phyloP scores from a whole-genome alignment of 2,888 invertebrate species.

The Ophion costatus region DNA sequence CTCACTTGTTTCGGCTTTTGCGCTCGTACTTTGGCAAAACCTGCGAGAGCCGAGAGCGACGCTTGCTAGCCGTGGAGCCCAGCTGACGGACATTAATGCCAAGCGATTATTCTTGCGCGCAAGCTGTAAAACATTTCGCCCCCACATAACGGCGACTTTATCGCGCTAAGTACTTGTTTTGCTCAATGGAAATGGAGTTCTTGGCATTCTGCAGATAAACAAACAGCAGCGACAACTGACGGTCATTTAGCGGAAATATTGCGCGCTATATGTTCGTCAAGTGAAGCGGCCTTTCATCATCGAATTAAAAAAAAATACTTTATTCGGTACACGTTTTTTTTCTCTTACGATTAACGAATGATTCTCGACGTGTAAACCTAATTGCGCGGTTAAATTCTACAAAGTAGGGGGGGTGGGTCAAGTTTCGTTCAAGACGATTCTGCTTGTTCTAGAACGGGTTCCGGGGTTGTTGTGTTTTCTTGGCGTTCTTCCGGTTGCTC shows the following conservation, averaged over 20 bases:
- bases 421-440: not conserved
- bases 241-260: not conserved
- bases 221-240: not conserved
- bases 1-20: constrained; percentile 38
- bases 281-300: not conserved
- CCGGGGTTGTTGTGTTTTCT: constrained; percentile 37
- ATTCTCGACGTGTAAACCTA: not conserved
- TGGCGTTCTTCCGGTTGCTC: constrained; percentile 22
- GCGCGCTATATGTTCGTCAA: not conserved
- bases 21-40: not conserved
- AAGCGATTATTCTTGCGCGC: constrained; percentile 9
- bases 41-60: not conserved
- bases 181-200: not conserved
- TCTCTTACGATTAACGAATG: not conserved
- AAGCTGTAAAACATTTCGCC: constrained; percentile 9
- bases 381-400: not conserved
- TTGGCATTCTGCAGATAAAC: not conserved
- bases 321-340: not conserved
- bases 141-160: constrained; percentile 31
- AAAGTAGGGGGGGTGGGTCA: not conserved
- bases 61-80: not conserved
- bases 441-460: not conserved
- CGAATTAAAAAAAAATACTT: not conserved
- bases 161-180: not conserved
- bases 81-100: constrained; percentile 19